phyloP scores from a whole-genome alignment of 2,888 invertebrate species.

The Andrena haemorrhoa region DNA sequence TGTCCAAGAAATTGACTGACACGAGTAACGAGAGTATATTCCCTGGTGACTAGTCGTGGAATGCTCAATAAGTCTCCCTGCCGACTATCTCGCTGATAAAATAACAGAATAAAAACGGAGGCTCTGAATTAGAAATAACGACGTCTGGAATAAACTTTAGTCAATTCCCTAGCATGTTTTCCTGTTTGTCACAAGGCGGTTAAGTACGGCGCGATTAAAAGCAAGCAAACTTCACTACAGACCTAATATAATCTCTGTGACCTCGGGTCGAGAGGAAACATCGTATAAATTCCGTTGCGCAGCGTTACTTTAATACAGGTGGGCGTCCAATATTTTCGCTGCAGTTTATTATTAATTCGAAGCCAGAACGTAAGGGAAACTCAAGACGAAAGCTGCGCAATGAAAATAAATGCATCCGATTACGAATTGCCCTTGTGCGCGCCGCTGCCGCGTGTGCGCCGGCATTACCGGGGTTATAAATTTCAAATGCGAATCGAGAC shows the following conservation, averaged over 20 bases:
- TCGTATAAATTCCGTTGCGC: conserved; percentile 2
- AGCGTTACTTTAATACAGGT: background rate
- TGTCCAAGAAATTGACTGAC: conserved; percentile 49
- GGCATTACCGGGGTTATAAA: conserved; percentile 34
- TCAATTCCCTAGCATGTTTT: too few relatives aligned
- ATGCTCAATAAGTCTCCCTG: background rate
- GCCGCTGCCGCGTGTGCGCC: background rate
- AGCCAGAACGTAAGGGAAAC: conserved; percentile 12
- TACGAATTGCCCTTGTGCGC: conserved; percentile 6
- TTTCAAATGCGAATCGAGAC: conserved; percentile 32
- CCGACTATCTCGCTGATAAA: too few relatives aligned
- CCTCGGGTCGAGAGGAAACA: background rate
- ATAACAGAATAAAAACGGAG: too few relatives aligned
- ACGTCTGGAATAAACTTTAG: too few relatives aligned
- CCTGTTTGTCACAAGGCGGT: too few relatives aligned
- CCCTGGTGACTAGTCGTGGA: background rate
- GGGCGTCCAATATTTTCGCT: conserved; percentile 10
- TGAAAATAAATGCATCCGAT: conserved; percentile 33
- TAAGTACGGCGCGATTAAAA: too few relatives aligned
- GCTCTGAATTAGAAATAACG: too few relatives aligned
- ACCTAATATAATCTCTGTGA: background rate
- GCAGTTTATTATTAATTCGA: conserved; percentile 15
- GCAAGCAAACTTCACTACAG: too few relatives aligned
- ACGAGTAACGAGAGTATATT: conserved; percentile 2
- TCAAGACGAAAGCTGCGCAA: conserved; percentile 25